Conservation (phyloP, 2,113 vertebrate species). For the Glareola pratincola region DNA sequence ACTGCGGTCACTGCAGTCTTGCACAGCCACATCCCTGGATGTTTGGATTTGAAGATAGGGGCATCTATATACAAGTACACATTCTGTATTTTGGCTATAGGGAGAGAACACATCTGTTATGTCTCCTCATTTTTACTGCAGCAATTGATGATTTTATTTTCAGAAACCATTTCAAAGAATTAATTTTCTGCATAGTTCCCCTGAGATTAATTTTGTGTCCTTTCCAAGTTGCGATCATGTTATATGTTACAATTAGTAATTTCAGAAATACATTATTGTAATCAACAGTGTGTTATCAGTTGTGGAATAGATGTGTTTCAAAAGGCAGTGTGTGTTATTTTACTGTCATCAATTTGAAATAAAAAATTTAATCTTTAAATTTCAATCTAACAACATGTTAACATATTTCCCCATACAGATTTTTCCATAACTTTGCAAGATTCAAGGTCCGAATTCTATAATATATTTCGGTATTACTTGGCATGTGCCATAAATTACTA, state of each 20-base stretch:
- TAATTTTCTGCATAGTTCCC: background rate
- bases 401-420: background rate
- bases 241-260: background rate
- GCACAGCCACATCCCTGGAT: background rate
- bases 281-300: background rate
- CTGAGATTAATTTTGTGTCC: background rate
- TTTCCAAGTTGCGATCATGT: background rate
- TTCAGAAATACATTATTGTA: background rate
- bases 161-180: background rate
- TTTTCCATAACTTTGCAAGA: background rate
- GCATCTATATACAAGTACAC: background rate
- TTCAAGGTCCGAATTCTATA: background rate
- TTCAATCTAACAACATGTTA: background rate
- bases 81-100: accelerated
- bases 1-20: accelerated
- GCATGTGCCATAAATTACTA: background rate
- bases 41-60: background rate
- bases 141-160: background rate
- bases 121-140: background rate
- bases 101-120: background rate
- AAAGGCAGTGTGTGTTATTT: background rate
- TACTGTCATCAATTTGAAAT: background rate
- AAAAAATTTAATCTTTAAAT: background rate
- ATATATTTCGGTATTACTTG: background rate
- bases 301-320: background rate